Evolutionary conservation across 2,797 vertebrate species (phyloP).

Genomic region (Kryptopterus vitreolus): DNA sequence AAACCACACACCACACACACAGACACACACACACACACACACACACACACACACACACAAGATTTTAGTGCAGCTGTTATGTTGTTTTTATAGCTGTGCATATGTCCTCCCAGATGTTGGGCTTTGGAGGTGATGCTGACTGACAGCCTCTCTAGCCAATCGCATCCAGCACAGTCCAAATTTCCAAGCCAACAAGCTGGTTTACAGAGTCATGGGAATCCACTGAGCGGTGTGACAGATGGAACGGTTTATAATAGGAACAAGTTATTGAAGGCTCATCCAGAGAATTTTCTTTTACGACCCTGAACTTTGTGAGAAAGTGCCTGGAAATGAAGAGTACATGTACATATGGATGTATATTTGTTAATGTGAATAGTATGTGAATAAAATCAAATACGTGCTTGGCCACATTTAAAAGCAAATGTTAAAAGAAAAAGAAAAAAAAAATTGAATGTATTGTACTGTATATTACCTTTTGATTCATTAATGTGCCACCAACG

Average conservation of each 20-base stretch:
- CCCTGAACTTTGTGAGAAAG: slow-evolving; percentile 64
- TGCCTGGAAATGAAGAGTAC: slow-evolving; percentile 70
- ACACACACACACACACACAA: slow-evolving; percentile 27
- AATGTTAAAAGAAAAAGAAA: slow-evolving; percentile 41
- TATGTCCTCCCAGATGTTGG: slow-evolving; percentile 48
- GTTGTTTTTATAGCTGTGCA: slow-evolving; percentile 40
- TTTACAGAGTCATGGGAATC: slow-evolving; percentile 30
- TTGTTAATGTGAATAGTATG: slow-evolving; percentile 78
- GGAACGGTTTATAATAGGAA: slow-evolving; percentile 47
- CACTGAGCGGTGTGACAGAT: slow-evolving; percentile 40
- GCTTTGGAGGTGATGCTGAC: slow-evolving; percentile 20
- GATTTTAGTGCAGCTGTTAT: slow-evolving; percentile 32
- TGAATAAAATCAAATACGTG: slow-evolving; percentile 77
- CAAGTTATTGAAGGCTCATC: neutral
- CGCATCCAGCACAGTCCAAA: slow-evolving; percentile 9
- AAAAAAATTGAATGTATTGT: slow-evolving; percentile 76
- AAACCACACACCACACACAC: slow-evolving; percentile 37
- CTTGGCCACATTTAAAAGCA: slow-evolving; percentile 67
- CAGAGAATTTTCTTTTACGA: slow-evolving; percentile 32
- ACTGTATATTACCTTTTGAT: slow-evolving; percentile 71
- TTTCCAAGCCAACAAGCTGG: slow-evolving; percentile 27
- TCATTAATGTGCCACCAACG: slow-evolving; percentile 58
- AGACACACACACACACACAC: no score
- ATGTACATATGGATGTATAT: slow-evolving; percentile 81
- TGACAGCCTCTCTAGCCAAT: slow-evolving; percentile 30